A percentile compares a stretch with the other conserved stretches of the same genome.
These are phyloP conservation scores for Zosterops lateralis DNA, from an alignment of 2,113 vertebrate species.

Conservation along the genomic window DNA sequence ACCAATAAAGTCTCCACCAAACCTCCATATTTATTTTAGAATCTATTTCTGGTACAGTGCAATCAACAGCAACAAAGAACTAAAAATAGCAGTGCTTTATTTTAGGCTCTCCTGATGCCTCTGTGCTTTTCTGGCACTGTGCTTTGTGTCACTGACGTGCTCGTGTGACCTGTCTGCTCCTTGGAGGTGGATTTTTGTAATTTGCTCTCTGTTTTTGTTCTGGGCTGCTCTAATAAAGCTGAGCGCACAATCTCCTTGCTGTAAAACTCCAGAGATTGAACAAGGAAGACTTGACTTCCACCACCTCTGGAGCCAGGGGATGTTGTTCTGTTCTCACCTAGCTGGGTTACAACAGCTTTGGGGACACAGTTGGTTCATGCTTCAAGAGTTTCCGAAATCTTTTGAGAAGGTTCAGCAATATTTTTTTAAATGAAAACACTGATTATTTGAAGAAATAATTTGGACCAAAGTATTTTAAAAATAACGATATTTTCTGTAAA, in stretches of 20 bases:
- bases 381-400: not conserved
- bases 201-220: not conserved
- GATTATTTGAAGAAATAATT: not conserved
- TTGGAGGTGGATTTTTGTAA: not conserved
- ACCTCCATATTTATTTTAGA: not conserved
- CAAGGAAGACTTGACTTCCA: not conserved
- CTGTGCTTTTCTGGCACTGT: not conserved
- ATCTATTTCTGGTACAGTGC: constrained; percentile 18
- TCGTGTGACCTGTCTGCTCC: not conserved
- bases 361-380: not conserved
- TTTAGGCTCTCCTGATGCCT: not conserved
- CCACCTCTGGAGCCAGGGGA: not conserved
- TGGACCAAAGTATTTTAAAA: not conserved
- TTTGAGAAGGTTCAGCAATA: not conserved
- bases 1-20: not conserved
- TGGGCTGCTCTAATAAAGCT: not conserved
- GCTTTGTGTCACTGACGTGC: not conserved
- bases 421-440: not conserved
- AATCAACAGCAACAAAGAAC: not conserved
- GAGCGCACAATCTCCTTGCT: not conserved
- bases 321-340: not conserved
- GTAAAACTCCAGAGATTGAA: not conserved
- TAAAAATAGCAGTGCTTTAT: not conserved
- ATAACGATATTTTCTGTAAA: fast-evolving
- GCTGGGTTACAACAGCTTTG: not conserved